Conservation (phyloP, 2,113 vertebrate species). For the Gallinago media region DNA sequence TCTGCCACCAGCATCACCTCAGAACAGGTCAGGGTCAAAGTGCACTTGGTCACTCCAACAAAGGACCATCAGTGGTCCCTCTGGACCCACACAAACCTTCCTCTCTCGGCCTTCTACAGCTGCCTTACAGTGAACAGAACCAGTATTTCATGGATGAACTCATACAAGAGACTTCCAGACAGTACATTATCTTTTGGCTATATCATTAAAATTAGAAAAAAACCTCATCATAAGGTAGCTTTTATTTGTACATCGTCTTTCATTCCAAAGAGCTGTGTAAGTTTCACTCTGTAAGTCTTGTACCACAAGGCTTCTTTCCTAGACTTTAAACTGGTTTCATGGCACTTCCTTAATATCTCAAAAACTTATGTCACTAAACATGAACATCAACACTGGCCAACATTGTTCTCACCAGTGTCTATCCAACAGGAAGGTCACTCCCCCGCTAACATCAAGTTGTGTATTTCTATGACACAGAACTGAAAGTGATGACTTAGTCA, state of each 20-base stretch:
- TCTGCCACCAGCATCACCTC: not conserved
- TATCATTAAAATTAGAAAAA: not conserved
- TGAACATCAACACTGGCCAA: rapidly evolving
- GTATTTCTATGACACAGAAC: not conserved
- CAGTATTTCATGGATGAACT: not conserved
- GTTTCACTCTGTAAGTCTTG: not conserved
- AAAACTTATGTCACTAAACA: not conserved
- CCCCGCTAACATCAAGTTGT: not conserved
- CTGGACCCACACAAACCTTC: not conserved
- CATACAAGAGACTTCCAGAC: not conserved
- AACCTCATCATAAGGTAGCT: not conserved
- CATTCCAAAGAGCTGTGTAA: not conserved
- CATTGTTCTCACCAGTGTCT: too few relatives aligned
- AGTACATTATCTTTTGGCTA: not conserved
- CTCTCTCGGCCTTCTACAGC: not conserved
- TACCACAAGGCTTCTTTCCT: not conserved
- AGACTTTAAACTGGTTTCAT: not conserved
- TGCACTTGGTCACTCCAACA: not conserved
- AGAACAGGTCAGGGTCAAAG: not conserved
- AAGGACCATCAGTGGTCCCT: not conserved
- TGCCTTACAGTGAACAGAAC: not conserved
- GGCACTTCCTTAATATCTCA: not conserved
- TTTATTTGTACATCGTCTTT: not conserved
- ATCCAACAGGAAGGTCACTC: not conserved
- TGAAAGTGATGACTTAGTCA: not conserved